phyloP scores from a whole-genome alignment of 2,113 vertebrate species.

The Phrynocephalus versicolor region DNA sequence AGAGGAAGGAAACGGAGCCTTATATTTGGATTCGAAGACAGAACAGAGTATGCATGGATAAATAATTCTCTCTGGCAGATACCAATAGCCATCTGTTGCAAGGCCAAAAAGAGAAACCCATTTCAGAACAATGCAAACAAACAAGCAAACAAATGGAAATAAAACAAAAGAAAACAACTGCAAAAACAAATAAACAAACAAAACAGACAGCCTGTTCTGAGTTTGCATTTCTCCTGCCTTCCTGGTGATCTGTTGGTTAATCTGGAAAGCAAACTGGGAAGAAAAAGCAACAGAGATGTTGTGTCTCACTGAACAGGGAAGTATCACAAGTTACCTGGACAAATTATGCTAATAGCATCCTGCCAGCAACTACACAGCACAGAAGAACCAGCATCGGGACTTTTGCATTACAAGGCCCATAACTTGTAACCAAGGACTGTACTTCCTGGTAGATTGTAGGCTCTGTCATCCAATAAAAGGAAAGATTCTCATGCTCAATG shows the following conservation, averaged over 20 bases:
- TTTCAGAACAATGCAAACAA: conserved; percentile 9
- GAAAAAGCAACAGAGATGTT: background rate
- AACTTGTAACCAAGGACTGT: too few species aligned
- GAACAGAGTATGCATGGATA: conserved; percentile 16
- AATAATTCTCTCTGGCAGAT: conserved; percentile 9
- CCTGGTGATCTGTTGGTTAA: background rate
- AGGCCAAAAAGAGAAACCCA: background rate
- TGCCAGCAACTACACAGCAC: background rate
- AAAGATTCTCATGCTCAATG: too few species aligned
- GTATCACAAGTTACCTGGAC: background rate
- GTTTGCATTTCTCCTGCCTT: background rate
- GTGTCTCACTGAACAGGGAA: background rate
- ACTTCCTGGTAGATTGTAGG: too few species aligned
- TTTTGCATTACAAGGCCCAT: too few species aligned
- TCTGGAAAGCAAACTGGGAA: background rate
- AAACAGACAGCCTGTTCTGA: background rate
- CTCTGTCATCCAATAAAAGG: too few species aligned
- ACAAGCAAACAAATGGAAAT: background rate
- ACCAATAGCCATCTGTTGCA: conserved; percentile 33
- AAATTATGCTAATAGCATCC: background rate
- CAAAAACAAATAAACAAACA: background rate
- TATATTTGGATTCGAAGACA: background rate
- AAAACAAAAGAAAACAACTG: background rate
- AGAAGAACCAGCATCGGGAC: background rate
- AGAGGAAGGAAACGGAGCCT: too few species aligned